phyloP scores from a whole-genome alignment of 2,888 invertebrate species.

The Leuctra nigra region DNA sequence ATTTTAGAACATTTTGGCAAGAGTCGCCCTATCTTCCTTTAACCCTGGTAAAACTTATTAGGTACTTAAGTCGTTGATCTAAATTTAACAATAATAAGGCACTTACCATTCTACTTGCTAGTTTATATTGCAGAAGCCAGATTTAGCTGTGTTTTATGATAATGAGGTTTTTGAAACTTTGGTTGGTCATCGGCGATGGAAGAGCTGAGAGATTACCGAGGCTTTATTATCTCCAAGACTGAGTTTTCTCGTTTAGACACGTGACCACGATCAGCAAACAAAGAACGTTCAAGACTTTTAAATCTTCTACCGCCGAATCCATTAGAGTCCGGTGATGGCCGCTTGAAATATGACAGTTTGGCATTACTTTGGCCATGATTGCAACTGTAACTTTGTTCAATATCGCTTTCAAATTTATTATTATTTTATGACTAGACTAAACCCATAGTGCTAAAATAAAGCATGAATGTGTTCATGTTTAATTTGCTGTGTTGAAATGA shows the following conservation, averaged over 20 bases:
- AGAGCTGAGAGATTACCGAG: background rate
- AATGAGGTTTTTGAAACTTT: background rate
- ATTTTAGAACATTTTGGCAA: background rate
- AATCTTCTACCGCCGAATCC: too few relatives aligned
- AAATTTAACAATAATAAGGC: background rate
- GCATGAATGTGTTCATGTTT: too few relatives aligned
- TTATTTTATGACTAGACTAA: too few relatives aligned
- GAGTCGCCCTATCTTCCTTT: background rate
- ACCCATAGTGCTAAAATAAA: too few relatives aligned
- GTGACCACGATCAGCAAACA: slow-evolving; percentile 10
- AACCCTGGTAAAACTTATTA: background rate
- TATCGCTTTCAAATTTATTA: too few relatives aligned
- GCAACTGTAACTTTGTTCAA: too few relatives aligned
- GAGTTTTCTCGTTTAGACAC: slow-evolving; percentile 8
- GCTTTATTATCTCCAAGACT: slow-evolving; percentile 6
- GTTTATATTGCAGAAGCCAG: background rate
- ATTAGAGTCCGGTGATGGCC: too few relatives aligned
- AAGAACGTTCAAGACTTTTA: background rate
- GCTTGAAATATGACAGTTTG: too few relatives aligned
- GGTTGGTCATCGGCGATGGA: slow-evolving; percentile 2
- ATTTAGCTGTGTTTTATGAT: slow-evolving; percentile 10
- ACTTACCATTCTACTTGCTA: background rate
- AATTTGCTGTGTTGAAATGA: too few relatives aligned
- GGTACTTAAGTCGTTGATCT: too few relatives aligned
- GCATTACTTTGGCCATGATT: too few relatives aligned